Base-by-base conservation (phyloP, 2,113 vertebrate species). In the Poeciliopsis occidentalis region DNA sequence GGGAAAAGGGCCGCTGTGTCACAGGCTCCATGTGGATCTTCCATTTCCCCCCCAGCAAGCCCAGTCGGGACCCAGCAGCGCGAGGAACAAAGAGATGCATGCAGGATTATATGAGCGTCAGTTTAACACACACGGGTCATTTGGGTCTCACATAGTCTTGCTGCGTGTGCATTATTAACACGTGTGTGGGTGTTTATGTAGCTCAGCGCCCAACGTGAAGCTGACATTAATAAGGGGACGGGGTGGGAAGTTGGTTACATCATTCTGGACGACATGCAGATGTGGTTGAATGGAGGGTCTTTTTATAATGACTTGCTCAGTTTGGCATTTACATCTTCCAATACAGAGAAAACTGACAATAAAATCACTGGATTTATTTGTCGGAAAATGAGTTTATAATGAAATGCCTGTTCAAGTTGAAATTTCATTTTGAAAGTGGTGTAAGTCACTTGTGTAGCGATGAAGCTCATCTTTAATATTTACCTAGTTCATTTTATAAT, bases 141-240 rank as follows among this genome's bases (percentile, higher is more conserved):
- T 82, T 82, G 88, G 91, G 88, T 93, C 88, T 86, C 92, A 83
- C 73, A 67, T 73, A 79, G 83, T 87, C 90, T 79, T 84, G 90
- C 92, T 92, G 92, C 54, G 86, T 89, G 88, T 92, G 91, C 89
- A 90, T 91, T 87, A 91, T 92, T 89, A 91, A 94, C 93, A 92
- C 92, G 89, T 93, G 93, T 91, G 91, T 85, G 90, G 87, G 92
- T 94, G 92, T 93, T 94, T 94, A 88, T 90, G 90, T 67, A 92
- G 89, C 87, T 69, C 90, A 68, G 85, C 69, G 61, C 88, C 81
- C 89, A 88, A 90, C 92, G 74, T 91, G 88, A 87, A 91, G 79
- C 87, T 91, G 92, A 94, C 93, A 90, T 94, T 93, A 92, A 95
- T 93, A 92, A 92, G 92, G 79, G 60, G 86, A 94, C 80, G 81